Percentiles rank a stretch among this genome's conserved stretches.
These are phyloP conservation scores for Drosophila pectinifera DNA, from an alignment of 1,140 invertebrate genomes.

Conservation along the genomic window DNA sequence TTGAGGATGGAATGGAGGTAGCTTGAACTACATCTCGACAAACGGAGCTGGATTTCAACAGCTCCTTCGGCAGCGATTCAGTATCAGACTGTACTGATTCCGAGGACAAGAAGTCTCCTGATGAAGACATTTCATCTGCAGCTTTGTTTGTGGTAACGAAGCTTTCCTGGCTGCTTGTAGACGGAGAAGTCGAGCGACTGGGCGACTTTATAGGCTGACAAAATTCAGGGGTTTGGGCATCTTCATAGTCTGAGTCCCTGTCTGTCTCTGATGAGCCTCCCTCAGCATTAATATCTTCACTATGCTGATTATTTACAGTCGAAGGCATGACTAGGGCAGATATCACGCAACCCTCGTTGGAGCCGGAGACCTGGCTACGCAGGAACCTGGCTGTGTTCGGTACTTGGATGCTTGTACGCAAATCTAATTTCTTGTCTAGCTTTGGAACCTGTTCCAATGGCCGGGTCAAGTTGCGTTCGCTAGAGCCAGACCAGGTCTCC, in stretches of 20 bases:
- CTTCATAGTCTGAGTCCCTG: neutral
- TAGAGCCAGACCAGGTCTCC: neutral
- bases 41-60: neutral
- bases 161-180: neutral
- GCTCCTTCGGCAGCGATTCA: neutral
- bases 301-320: neutral
- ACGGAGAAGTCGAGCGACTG: neutral
- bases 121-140: neutral
- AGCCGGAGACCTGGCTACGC: neutral
- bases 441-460: neutral
- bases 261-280: no score
- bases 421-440: neutral
- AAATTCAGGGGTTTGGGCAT: neutral
- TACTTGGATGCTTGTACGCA: neutral
- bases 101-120: neutral
- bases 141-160: neutral
- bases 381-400: neutral
- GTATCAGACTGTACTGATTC: no score
- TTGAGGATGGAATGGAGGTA: neutral
- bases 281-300: neutral
- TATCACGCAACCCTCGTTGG: neutral
- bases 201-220: no score
- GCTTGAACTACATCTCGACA: neutral
- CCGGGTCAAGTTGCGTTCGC: neutral
- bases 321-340: neutral